phyloP scores from a whole-genome alignment of 2,888 invertebrate genomes.

The Myopa testacea region DNA sequence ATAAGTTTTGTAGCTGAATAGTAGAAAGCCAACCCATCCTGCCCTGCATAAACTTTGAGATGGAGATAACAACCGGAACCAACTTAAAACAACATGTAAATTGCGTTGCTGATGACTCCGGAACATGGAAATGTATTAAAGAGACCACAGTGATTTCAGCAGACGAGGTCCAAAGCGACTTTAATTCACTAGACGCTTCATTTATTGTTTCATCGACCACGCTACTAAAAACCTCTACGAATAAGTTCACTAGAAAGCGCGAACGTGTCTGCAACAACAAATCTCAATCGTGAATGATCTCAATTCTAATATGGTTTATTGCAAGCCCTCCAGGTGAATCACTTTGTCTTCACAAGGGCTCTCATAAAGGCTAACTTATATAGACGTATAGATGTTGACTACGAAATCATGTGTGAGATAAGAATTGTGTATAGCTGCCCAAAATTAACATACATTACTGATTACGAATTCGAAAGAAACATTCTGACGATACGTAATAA shows the following conservation, averaged over 20 bases:
- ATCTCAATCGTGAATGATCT: too few species aligned
- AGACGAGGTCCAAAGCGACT: slow-evolving; percentile 36
- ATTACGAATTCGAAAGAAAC: too few species aligned
- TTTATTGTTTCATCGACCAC: slow-evolving; percentile 40
- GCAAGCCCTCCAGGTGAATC: too few species aligned
- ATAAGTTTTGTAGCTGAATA: slow-evolving; percentile 69
- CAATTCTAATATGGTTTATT: too few species aligned
- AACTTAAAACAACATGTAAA: slow-evolving; percentile 5
- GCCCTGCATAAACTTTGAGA: slow-evolving; percentile 60
- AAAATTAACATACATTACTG: too few species aligned
- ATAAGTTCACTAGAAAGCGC: slow-evolving; percentile 67
- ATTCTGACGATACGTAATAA: too few species aligned
- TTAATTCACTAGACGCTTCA: slow-evolving; percentile 41
- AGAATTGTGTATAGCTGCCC: too few species aligned
- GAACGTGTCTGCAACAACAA: slow-evolving; percentile 52
- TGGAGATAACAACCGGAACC: slow-evolving; percentile 49
- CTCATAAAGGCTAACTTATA: too few species aligned
- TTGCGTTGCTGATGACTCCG: slow-evolving; percentile 36
- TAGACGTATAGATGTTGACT: too few species aligned
- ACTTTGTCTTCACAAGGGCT: too few species aligned
- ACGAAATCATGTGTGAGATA: too few species aligned
- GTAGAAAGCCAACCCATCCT: slow-evolving; percentile 64
- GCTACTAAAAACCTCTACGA: slow-evolving; percentile 56
- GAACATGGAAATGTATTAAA: slow-evolving; percentile 14
- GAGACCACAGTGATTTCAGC: slow-evolving; percentile 31